Evolutionary conservation across 2,888 invertebrate genomes (phyloP), one percentile per base, ranked within the genome.

Genomic region (Lissonota sp.): DNA sequence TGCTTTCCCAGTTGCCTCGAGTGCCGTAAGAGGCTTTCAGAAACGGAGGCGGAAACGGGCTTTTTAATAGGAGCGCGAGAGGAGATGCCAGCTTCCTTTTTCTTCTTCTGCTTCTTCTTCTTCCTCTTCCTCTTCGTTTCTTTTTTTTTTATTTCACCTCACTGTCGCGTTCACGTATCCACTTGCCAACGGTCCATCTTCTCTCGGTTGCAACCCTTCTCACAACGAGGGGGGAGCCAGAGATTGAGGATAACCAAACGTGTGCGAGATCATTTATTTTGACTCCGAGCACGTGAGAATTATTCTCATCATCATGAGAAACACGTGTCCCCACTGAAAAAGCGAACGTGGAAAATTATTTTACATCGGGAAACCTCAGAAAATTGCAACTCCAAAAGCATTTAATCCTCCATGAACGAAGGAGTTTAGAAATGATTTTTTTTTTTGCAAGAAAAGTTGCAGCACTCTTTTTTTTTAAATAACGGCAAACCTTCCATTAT

Each of bases 1-100:
- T 92, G 91, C 92, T 91, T 92, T 92, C 89, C 89, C 92, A 92
- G 92, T 92, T 92, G 91, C 92, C 91, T 92, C 91, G 91, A 92
- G 92, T 92, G 90, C 90, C 89, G 89, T 92, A 92, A 92, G 92
- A 92, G 91, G 92, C 92, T 92, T 92, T 92, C 91, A 91, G 91
- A 92, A 91, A 92, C 90, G 91, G 90, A 92, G 91, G 91, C 91
- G 91, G 91, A 92, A 91, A 92, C 91, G 91, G 91, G 91, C 91
- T 92, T 92, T 92, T 92, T 92, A 92, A 92, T 92, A 92, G 91
- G 91, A 90, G 90, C 90, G 88, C 74, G 77, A 77, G 70, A 90
- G 88, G 89, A 89, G 88, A 87, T 87, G 87, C 87, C 85, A 85
- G 84, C 83, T 86, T 86, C 71, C 84, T 80, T 80, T 70, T 81